phyloP scores from a whole-genome alignment of 2,888 invertebrate genomes.

The Oligia strigilis region DNA sequence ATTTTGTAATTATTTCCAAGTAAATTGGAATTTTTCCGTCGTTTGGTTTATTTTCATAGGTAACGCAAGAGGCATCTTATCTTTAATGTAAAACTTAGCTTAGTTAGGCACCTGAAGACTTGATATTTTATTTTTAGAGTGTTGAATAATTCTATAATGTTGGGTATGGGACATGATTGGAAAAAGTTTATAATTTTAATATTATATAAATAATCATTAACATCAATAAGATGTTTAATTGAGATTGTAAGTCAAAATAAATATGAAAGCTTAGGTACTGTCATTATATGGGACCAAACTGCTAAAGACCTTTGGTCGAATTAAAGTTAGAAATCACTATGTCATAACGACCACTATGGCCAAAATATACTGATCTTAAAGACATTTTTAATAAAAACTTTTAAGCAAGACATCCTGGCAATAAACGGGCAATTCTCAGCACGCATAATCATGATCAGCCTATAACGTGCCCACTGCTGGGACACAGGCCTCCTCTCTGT shows the following conservation, averaged over 20 bases:
- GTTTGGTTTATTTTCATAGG: constrained; percentile 24
- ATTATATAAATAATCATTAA: constrained; percentile 32
- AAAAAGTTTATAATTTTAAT: constrained; percentile 36
- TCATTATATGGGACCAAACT: constrained; percentile 62
- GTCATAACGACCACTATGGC: neutral
- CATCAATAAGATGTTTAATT: constrained; percentile 25
- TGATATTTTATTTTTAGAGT: constrained; percentile 63
- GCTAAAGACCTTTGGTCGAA: constrained; percentile 19
- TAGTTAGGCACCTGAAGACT: constrained; percentile 78
- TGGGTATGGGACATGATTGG: constrained; percentile 63
- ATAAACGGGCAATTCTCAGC: neutral
- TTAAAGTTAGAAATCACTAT: neutral
- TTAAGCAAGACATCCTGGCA: neutral
- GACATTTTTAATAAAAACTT: constrained; percentile 11
- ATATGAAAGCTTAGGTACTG: constrained; percentile 43
- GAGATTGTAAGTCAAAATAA: constrained; percentile 48
- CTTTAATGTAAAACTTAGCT: constrained; percentile 65
- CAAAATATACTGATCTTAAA: constrained; percentile 17
- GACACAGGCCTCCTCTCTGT: no score
- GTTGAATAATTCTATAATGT: constrained; percentile 43
- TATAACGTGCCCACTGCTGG: no score
- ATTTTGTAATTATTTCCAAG: constrained; percentile 40
- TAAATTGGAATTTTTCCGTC: constrained; percentile 20
- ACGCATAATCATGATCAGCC: neutral
- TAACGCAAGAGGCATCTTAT: constrained; percentile 51